Conservation (phyloP, 2,797 vertebrate genomes). For the Caiman crocodilus region DNA sequence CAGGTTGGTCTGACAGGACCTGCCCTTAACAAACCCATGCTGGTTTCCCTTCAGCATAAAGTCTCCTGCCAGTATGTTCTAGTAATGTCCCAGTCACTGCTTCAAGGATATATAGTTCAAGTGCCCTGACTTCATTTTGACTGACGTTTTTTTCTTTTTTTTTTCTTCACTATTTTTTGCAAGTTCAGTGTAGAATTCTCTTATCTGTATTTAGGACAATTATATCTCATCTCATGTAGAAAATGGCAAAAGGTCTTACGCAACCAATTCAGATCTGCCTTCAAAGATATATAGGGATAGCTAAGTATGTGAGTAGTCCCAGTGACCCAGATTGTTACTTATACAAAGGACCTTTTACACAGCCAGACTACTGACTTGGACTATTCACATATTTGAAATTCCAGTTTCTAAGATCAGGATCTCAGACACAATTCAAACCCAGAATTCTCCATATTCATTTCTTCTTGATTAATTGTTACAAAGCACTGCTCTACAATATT, state of each 20-base stretch:
- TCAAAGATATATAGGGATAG: too few species aligned
- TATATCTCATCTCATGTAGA: background rate
- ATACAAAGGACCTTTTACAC: background rate
- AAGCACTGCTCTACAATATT: background rate
- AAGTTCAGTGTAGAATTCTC: background rate
- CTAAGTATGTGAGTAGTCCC: background rate
- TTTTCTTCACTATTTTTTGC: background rate
- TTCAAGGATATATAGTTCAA: background rate
- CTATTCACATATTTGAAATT: background rate
- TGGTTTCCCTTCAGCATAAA: too few species aligned
- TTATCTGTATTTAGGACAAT: background rate
- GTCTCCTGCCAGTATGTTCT: too few species aligned
- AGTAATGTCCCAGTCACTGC: rapidly evolving
- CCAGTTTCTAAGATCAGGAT: background rate
- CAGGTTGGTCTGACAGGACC: too few species aligned
- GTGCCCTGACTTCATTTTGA: background rate
- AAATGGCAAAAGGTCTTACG: background rate
- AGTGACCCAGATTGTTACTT: background rate
- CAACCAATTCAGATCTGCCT: background rate
- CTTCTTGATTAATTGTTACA: background rate
- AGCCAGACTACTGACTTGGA: background rate
- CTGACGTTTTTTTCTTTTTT: rapidly evolving
- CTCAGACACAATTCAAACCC: background rate
- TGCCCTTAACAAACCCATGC: too few species aligned
- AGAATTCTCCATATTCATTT: background rate